Percentiles rank a stretch among this genome's conserved stretches.
Conservation (phyloP, 2,888 invertebrate species). For the Aspidiotus destructor region DNA sequence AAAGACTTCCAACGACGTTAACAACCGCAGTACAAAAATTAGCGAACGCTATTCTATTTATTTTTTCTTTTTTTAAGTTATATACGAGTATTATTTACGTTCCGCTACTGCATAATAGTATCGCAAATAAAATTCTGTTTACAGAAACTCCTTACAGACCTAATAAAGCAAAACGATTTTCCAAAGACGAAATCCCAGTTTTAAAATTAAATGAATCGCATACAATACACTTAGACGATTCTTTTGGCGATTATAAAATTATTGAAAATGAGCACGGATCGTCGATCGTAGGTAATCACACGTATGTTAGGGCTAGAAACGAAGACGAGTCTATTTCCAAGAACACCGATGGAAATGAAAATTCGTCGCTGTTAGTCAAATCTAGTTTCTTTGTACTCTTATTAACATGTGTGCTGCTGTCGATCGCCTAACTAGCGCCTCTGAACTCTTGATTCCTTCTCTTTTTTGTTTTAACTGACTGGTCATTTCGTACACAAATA, state of each 20-base stretch:
- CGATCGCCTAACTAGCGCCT: background rate
- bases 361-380: slow-evolving; percentile 9
- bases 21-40: background rate
- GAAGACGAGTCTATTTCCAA: slow-evolving; percentile 8
- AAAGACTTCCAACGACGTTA: background rate
- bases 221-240: slow-evolving; percentile 16
- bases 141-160: slow-evolving; percentile 25
- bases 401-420: slow-evolving; percentile 8
- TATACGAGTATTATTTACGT: background rate
- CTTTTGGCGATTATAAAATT: background rate
- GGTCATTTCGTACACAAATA: background rate
- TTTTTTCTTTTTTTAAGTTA: background rate
- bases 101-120: background rate
- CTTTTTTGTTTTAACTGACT: slow-evolving; percentile 6
- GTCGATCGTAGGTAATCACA: slow-evolving; percentile 12
- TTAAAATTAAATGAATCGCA: slow-evolving; percentile 28
- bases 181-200: slow-evolving; percentile 12
- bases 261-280: slow-evolving; percentile 7
- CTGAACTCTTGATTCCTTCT: background rate
- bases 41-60: background rate
- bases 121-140: slow-evolving; percentile 24
- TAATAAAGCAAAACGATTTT: slow-evolving; percentile 27
- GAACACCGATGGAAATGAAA: background rate
- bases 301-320: slow-evolving; percentile 12
- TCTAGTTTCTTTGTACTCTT: slow-evolving; percentile 8